phyloP scores from a whole-genome alignment of 2,888 invertebrate genomes.

The Aproaerema taeniolella region DNA sequence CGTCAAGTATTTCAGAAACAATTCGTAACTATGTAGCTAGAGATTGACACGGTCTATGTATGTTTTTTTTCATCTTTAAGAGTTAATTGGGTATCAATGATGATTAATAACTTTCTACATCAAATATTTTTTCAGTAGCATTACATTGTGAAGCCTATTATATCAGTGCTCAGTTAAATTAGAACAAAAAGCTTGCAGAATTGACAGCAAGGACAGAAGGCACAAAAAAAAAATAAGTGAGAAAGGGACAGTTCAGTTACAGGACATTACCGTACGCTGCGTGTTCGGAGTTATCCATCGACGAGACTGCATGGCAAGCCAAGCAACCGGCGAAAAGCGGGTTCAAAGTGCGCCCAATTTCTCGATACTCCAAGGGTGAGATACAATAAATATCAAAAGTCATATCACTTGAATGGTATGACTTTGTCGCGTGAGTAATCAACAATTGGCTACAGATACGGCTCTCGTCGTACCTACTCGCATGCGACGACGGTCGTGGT shows the following conservation, averaged over 20 bases:
- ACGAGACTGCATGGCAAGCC: constrained; percentile 57
- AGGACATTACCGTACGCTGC: constrained; percentile 46
- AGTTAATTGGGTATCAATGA: too few relatives aligned
- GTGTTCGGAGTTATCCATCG: constrained; percentile 28
- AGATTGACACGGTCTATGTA: too few relatives aligned
- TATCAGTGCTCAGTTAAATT: too few relatives aligned
- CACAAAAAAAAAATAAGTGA: constrained; percentile 35
- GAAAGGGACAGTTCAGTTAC: constrained; percentile 28
- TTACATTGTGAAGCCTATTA: too few relatives aligned
- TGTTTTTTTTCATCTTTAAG: too few relatives aligned
- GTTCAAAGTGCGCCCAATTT: constrained; percentile 15
- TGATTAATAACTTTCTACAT: too few relatives aligned
- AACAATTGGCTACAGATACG: constrained; percentile 32
- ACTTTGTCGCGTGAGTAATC: constrained; percentile 19
- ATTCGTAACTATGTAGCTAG: too few relatives aligned
- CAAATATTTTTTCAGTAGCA: too few relatives aligned
- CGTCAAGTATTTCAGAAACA: too few relatives aligned
- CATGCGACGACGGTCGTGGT: constrained; percentile 69
- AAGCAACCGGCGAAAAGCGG: constrained; percentile 42
- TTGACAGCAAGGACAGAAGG: constrained; percentile 30
- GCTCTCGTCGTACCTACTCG: constrained; percentile 53
- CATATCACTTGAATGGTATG: constrained; percentile 6
- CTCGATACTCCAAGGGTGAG: neutral
- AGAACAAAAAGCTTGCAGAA: too few relatives aligned
- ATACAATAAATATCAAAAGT: neutral